Evolutionary conservation across 2,888 invertebrate genomes (phyloP).

Genomic region (Chromoteleia sp.): DNA sequence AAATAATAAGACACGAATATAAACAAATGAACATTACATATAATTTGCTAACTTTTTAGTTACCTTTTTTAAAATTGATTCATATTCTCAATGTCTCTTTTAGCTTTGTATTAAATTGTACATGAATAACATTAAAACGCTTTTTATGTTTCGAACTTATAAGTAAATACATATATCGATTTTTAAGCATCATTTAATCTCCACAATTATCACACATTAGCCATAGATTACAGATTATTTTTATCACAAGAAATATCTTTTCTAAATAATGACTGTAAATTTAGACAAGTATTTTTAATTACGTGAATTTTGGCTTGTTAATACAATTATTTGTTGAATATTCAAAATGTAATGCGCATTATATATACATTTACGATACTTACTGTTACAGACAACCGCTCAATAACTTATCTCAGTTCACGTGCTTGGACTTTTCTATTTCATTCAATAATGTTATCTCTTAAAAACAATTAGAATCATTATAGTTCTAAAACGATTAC

Average conservation of each 20-base stretch:
- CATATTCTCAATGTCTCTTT: too few species aligned
- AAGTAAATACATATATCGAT: background rate
- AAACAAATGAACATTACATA: too few species aligned
- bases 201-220: constrained; percentile 12
- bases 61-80: too few species aligned
- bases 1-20: too few species aligned
- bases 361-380: background rate
- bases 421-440: background rate
- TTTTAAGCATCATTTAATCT: constrained; percentile 1
- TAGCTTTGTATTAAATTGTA: too few species aligned
- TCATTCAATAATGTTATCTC: too few species aligned
- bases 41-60: too few species aligned
- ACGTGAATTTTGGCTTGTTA: background rate
- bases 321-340: background rate
- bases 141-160: too few species aligned
- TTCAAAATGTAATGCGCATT: too few species aligned
- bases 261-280: constrained; percentile 2
- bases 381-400: background rate
- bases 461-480: too few species aligned
- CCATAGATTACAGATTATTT: constrained; percentile 10
- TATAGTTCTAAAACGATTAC: too few species aligned
- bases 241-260: constrained; percentile 8
- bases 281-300: background rate
- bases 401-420: background rate
- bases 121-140: too few species aligned